These are phyloP conservation scores for Noctua pronuba DNA, from an alignment of 2,888 invertebrate genomes.

Conservation along the genomic window DNA sequence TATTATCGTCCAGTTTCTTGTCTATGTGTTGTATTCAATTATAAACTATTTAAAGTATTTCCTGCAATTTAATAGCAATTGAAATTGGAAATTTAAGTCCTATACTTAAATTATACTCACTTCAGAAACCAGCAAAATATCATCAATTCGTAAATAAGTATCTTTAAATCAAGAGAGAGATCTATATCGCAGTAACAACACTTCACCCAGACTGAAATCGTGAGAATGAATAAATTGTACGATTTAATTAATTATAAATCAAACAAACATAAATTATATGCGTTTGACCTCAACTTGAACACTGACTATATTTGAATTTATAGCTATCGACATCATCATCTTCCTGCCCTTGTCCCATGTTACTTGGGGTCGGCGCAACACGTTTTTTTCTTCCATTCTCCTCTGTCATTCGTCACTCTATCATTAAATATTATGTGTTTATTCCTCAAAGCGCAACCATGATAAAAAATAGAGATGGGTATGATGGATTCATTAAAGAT, in stretches of 20 bases:
- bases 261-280: slow-evolving; percentile 6
- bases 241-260: slow-evolving; percentile 1
- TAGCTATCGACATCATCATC: not conserved
- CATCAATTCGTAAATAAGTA: not conserved
- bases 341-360: too few relatives aligned
- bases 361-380: too few relatives aligned
- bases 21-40: not conserved
- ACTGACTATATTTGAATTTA: not conserved
- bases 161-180: not conserved
- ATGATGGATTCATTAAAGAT: too few relatives aligned
- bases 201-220: slow-evolving; percentile 16
- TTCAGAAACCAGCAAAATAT: not conserved
- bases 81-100: not conserved
- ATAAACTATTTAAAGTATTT: not conserved
- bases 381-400: too few relatives aligned
- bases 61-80: not conserved
- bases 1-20: not conserved
- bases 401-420: too few relatives aligned
- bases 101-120: too few relatives aligned
- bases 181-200: not conserved
- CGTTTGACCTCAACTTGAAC: slow-evolving; percentile 19
- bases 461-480: too few relatives aligned
- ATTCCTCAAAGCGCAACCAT: too few relatives aligned
- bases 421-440: too few relatives aligned
- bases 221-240: slow-evolving; percentile 13